Evolutionary conservation across 2,797 vertebrate genomes (phyloP).

Genomic region (Channa striata): DNA sequence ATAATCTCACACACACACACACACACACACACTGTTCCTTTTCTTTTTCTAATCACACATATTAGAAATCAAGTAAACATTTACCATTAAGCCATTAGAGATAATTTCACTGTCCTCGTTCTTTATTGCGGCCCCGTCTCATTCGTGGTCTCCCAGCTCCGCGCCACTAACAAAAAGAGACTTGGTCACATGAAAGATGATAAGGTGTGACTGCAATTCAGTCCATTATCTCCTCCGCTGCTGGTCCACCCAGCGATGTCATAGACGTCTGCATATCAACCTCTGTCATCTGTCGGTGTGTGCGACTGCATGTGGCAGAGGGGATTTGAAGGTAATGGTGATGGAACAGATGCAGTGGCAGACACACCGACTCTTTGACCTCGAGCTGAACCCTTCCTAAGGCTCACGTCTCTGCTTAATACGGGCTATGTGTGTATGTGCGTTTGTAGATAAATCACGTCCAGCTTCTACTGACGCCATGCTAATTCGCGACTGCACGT

Average conservation of each 20-base stretch:
- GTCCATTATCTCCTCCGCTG: conserved; percentile 44
- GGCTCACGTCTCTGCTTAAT: conserved; percentile 2
- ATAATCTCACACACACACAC: conserved; percentile 17
- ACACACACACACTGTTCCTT: not conserved
- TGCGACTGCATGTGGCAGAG: not conserved
- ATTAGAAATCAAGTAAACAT: too few species aligned
- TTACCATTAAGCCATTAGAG: too few species aligned
- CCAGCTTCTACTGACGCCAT: too few species aligned
- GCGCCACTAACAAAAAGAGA: too few species aligned
- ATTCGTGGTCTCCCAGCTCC: too few species aligned
- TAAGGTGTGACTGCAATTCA: conserved; percentile 5
- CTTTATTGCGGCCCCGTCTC: too few species aligned
- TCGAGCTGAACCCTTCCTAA: conserved; percentile 14
- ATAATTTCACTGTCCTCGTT: too few species aligned
- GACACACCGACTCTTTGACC: conserved; percentile 34
- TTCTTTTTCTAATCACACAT: not conserved
- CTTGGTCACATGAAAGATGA: conserved; percentile 1
- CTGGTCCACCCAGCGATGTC: conserved; percentile 43
- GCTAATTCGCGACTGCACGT: too few species aligned
- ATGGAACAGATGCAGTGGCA: conserved; percentile 15
- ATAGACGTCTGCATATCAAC: conserved; percentile 20
- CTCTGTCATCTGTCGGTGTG: conserved; percentile 27
- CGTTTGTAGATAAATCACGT: too few species aligned
- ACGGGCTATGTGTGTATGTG: conserved; percentile 6
- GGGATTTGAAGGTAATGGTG: conserved; percentile 4